Base-by-base conservation (phyloP, 2,888 invertebrate genomes). In the Bugula neritina region DNA sequence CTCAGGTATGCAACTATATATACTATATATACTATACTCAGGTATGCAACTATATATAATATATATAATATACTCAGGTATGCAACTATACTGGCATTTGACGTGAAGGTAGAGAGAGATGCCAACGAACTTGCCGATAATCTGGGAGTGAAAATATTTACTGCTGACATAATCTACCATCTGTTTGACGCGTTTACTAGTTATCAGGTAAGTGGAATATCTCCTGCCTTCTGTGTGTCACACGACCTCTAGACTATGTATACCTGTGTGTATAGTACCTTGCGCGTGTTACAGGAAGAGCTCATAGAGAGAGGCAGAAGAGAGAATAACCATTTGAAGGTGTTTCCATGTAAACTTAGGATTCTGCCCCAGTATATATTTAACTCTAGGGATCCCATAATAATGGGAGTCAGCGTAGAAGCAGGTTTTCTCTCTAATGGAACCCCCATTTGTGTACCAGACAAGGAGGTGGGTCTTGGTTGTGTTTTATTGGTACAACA, bases 131-230 rank as follows among this genome's bases (percentile, higher is more conserved):
- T 98, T 85, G 99, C 99, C 0, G 98, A 99, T 83, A 89, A 90
- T 73, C 85, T 96, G 17, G 84, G 84, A 34, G 84, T 85, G 72
- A 93, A 91, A 86, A 94, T 99, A 83, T 99, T 99, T 89, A 84
- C 85, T 75, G 99, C 99, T 5, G 97, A 99, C 87, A 99, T 99
- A 83, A 99, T 99, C 82, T 99, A 99, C 87, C 99, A 99, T 86
- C 88, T 99, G 82, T 98, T 98, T 86, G 99, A 99, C 86, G 92
- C 92, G 84, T 99, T 99, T 87, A 95, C 90, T 70, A 79, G 77
- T 63, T 83, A 80, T 78, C 71, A 70, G 70, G 63, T 63, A 43
- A 43, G 43, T 5, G 5, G 43, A 10, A 43, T n/a, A 43, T 43
- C 43, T 17, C 5, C 43, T 10, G 43, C 17, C 43, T 43, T 10